Conservation (phyloP, 1,140 invertebrate genomes). For the Globodera rostochiensis region DNA sequence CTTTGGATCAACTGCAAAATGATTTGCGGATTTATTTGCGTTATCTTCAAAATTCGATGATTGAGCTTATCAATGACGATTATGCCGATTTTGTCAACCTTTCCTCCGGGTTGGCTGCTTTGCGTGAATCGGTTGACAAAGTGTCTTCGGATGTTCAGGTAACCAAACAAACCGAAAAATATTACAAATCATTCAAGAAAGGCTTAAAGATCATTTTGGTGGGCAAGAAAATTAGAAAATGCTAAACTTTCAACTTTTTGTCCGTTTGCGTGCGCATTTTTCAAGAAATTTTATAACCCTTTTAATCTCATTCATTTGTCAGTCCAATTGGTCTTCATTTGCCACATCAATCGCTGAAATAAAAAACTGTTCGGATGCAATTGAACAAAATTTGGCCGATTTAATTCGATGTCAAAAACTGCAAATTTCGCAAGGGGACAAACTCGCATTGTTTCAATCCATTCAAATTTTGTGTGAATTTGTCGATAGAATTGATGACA, state of each 20-base stretch:
- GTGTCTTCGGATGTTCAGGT: constrained; percentile 55
- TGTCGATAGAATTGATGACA: not conserved
- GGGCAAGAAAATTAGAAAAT: not conserved
- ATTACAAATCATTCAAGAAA: constrained; percentile 19
- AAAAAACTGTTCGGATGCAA: constrained; percentile 33
- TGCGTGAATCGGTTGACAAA: constrained; percentile 57
- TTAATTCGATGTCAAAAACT: constrained; percentile 25
- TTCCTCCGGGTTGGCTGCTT: constrained; percentile 80
- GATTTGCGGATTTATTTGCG: constrained; percentile 87
- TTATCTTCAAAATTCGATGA: constrained; percentile 84
- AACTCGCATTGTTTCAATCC: constrained; percentile 43
- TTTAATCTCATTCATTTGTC: constrained; percentile 26
- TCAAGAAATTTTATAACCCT: not conserved
- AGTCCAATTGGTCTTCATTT: constrained; percentile 42
- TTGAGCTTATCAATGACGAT: constrained; percentile 93
- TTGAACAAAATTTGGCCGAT: constrained; percentile 42
- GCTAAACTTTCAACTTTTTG: too few relatives aligned
- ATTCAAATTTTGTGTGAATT: constrained; percentile 33
- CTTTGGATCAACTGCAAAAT: constrained; percentile 83
- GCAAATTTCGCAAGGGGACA: constrained; percentile 44
- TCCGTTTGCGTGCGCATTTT: too few relatives aligned
- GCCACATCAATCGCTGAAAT: constrained; percentile 40
- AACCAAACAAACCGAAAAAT: not conserved
- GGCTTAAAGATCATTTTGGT: not conserved
- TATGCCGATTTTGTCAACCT: constrained; percentile 95